A percentile compares a stretch with the other conserved stretches of the same genome.
Conservation (phyloP, 2,113 vertebrate genomes). For the Setophaga coronata region DNA sequence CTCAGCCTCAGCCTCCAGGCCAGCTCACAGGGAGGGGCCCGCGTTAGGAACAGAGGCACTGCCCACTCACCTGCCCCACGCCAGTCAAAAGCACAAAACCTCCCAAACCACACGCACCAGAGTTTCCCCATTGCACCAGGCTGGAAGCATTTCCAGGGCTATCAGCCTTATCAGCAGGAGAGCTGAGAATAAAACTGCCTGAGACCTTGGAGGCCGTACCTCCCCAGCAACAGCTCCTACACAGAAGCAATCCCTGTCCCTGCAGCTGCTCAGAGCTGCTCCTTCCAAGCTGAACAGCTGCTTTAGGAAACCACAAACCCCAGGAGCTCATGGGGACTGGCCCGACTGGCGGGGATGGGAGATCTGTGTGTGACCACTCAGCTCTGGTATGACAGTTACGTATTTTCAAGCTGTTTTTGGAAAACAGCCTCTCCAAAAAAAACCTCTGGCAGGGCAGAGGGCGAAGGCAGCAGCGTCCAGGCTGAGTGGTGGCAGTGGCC, state of each 20-base stretch:
- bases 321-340: not conserved
- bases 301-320: not conserved
- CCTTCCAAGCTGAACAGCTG: not conserved
- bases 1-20: not conserved
- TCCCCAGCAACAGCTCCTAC: not conserved
- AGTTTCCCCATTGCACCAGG: not conserved
- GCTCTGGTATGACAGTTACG: not conserved
- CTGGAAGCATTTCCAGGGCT: not conserved
- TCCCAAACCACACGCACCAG: accelerated
- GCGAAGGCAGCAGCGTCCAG: not conserved
- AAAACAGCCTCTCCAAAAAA: not conserved
- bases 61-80: accelerated
- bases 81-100: not conserved
- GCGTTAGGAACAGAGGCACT: accelerated
- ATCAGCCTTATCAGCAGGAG: accelerated
- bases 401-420: constrained; percentile 1
- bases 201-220: accelerated
- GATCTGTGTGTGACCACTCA: not conserved
- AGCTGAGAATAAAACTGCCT: not conserved
- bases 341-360: accelerated
- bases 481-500: accelerated
- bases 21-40: not conserved
- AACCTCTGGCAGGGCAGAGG: not conserved
- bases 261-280: not conserved
- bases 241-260: not conserved